Conservation (phyloP, 2,888 invertebrate genomes). For the Priapulus caudatus region DNA sequence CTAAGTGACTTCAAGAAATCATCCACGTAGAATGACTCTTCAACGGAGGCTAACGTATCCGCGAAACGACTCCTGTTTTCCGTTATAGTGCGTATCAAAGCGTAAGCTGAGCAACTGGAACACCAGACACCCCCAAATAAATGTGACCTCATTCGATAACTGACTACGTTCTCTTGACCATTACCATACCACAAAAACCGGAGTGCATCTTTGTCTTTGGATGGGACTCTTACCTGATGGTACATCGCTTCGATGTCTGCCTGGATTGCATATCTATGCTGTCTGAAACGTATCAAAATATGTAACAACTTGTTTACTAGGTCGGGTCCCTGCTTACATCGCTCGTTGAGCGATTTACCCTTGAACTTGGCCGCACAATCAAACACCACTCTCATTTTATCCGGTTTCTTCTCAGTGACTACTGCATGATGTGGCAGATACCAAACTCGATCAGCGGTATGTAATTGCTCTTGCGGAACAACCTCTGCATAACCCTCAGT, state of each 20-base stretch:
- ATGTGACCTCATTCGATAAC: constrained; percentile 9
- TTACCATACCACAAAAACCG: constrained; percentile 5
- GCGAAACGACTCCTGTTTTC: no score
- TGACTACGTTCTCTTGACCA: background rate
- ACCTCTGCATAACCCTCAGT: background rate
- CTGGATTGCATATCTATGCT: constrained; percentile 7
- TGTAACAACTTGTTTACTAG: constrained; percentile 9
- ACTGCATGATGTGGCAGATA: background rate
- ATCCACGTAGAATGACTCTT: background rate
- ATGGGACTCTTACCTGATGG: constrained; percentile 8
- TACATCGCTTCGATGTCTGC: constrained; percentile 12
- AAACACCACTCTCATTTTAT: background rate
- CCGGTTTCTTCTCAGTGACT: background rate
- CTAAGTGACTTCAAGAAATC: background rate
- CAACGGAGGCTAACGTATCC: no score
- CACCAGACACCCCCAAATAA: constrained; percentile 10
- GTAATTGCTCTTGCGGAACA: background rate
- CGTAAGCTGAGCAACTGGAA: constrained; percentile 6
- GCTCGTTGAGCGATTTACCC: constrained; percentile 9
- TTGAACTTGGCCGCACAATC: constrained; percentile 7
- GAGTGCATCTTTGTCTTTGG: constrained; percentile 6
- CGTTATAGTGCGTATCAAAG: background rate
- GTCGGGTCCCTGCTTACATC: constrained; percentile 9
- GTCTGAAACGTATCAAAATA: constrained; percentile 10
- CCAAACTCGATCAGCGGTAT: background rate